These are phyloP conservation scores for Rhinogobius similis DNA, from an alignment of 2,113 vertebrate genomes.

Conservation along the genomic window DNA sequence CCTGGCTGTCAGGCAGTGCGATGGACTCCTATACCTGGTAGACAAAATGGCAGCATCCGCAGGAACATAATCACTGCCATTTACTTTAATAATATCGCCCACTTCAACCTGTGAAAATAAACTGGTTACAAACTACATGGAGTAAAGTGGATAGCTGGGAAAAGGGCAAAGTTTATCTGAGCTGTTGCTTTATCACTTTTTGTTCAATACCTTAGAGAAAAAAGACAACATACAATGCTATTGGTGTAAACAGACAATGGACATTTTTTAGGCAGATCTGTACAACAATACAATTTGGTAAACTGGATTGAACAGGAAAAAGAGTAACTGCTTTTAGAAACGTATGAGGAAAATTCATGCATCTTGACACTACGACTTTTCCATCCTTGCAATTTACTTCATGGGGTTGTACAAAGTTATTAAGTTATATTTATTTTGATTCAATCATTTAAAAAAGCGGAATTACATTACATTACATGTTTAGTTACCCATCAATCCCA, in stretches of 20 bases:
- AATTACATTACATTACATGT: too few species aligned
- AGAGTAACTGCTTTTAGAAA: constrained; percentile 33
- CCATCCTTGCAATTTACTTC: background rate
- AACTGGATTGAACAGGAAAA: background rate
- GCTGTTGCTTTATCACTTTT: background rate
- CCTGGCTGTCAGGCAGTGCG: constrained; percentile 78
- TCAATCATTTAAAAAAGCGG: too few species aligned
- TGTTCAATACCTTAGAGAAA: too few species aligned
- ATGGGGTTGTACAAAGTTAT: background rate
- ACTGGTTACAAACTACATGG: constrained; percentile 79
- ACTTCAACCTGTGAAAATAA: constrained; percentile 94
- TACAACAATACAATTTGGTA: background rate
- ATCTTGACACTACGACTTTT: too few species aligned
- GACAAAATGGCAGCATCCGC: constrained; percentile 95
- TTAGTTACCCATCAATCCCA: background rate
- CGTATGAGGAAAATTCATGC: constrained; percentile 2
- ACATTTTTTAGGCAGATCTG: background rate
- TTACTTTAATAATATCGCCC: constrained; percentile 98
- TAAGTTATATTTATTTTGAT: too few species aligned
- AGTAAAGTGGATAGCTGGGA: constrained; percentile 20
- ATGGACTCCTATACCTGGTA: constrained; percentile 89
- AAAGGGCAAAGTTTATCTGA: constrained; percentile 17
- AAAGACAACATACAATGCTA: background rate
- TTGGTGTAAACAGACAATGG: background rate
- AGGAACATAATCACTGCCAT: constrained; percentile 95